Evolutionary conservation across 2,888 invertebrate species (phyloP).

Genomic region (Melanotus villosus): DNA sequence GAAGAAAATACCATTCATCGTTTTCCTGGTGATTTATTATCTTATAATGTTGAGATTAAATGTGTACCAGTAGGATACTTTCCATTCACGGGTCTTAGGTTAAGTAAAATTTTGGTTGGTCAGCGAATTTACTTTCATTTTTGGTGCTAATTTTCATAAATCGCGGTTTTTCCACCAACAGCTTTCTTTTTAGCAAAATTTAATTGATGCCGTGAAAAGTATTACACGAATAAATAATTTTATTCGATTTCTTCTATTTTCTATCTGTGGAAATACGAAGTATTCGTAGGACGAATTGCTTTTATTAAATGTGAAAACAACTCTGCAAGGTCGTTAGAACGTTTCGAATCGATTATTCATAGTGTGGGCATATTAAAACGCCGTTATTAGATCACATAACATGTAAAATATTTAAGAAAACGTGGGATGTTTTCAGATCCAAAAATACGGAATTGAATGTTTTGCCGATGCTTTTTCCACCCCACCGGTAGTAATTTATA

Average conservation of each 20-base stretch:
- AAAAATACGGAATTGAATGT: background rate
- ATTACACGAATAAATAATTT: background rate
- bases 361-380: slow-evolving; percentile 8
- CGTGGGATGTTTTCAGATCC: background rate
- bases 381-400: slow-evolving; percentile 15
- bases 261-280: background rate
- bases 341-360: slow-evolving; percentile 9
- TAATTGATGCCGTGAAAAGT: too few relatives aligned
- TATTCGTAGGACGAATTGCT: slow-evolving; percentile 4
- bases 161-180: background rate
- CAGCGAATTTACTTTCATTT: background rate
- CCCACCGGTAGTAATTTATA: background rate
- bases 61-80: background rate
- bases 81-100: slow-evolving; percentile 14
- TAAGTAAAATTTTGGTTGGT: background rate
- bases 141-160: slow-evolving; percentile 2
- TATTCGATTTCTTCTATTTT: slow-evolving; percentile 1
- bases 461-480: background rate
- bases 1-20: too few relatives aligned
- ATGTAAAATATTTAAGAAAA: background rate
- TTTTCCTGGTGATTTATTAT: background rate
- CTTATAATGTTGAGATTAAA: background rate
- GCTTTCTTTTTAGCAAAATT: background rate
- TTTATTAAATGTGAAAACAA: slow-evolving; percentile 5
- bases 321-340: slow-evolving; percentile 12